phyloP scores from a whole-genome alignment of 2,797 vertebrate genomes.

The Darevskia mixta region DNA sequence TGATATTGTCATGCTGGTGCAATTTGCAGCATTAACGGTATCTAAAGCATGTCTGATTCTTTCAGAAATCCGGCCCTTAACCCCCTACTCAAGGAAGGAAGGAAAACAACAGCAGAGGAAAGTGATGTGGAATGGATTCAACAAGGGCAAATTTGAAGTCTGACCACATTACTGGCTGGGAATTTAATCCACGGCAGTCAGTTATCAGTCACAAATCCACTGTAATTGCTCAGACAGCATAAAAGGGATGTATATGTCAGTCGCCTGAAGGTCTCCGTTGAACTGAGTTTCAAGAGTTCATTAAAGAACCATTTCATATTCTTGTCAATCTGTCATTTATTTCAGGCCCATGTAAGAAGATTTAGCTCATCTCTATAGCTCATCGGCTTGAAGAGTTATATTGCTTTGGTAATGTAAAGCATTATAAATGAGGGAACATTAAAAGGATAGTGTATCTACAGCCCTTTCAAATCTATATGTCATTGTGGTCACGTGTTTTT shows the following conservation, averaged over 20 bases:
- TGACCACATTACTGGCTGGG: not conserved
- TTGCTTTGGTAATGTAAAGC: slow-evolving; percentile 34
- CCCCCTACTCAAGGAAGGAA: not conserved
- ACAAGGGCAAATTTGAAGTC: slow-evolving; percentile 14
- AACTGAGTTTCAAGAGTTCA: not conserved
- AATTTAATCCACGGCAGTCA: slow-evolving; percentile 13
- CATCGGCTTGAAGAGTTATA: slow-evolving; percentile 1
- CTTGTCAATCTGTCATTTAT: slow-evolving; percentile 28
- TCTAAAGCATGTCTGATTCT: not conserved
- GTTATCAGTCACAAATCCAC: slow-evolving; percentile 40
- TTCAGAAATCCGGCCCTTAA: not conserved
- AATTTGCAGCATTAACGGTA: not conserved
- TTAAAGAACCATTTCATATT: slow-evolving; percentile 45
- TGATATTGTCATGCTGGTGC: not conserved
- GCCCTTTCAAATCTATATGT: slow-evolving; percentile 8
- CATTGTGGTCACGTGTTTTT: not conserved
- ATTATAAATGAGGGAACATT: slow-evolving; percentile 9
- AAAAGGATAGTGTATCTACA: not conserved
- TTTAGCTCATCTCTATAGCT: slow-evolving; percentile 18
- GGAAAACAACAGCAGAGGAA: not conserved
- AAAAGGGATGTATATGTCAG: slow-evolving; percentile 42
- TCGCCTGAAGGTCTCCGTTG: slow-evolving; percentile 33
- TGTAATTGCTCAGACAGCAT: slow-evolving; percentile 40
- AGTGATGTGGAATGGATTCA: not conserved
- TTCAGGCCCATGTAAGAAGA: not conserved